Evolutionary conservation across 2,888 invertebrate species (phyloP).

Genomic region (Clunio marinus): DNA sequence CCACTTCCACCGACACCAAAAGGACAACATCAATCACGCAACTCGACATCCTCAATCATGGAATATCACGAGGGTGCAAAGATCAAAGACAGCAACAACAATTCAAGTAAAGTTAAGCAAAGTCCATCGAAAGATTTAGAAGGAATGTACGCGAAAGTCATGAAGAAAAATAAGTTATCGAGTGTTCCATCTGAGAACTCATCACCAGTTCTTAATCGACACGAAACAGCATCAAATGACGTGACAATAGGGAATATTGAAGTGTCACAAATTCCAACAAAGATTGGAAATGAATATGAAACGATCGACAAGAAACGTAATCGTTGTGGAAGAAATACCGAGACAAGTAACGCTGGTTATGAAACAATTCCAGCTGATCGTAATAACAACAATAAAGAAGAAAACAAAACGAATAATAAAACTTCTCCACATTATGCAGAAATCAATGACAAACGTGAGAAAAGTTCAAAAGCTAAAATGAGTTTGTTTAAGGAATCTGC

Average conservation of each 20-base stretch:
- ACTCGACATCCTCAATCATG: constrained; percentile 41
- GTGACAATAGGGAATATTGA: neutral
- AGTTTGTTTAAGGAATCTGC: constrained; percentile 44
- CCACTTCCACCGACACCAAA: constrained; percentile 77
- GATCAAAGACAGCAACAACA: constrained; percentile 33
- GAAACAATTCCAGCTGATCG: constrained; percentile 55
- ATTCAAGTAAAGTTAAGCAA: constrained; percentile 51
- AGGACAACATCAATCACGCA: constrained; percentile 41
- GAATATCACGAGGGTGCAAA: constrained; percentile 28
- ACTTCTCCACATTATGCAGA: constrained; percentile 20
- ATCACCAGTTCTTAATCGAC: constrained; percentile 47
- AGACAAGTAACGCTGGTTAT: constrained; percentile 57
- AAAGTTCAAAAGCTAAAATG: neutral
- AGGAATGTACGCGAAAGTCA: constrained; percentile 79
- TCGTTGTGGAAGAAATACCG: constrained; percentile 51
- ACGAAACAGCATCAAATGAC: constrained; percentile 39
- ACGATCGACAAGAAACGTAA: constrained; percentile 55
- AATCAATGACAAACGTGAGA: constrained; percentile 26
- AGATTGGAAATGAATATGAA: constrained; percentile 58
- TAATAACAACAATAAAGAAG: constrained; percentile 42
- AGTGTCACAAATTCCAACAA: constrained; percentile 39
- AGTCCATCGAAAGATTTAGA: constrained; percentile 70
- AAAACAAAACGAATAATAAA: neutral
- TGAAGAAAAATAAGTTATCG: constrained; percentile 51
- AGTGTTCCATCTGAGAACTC: constrained; percentile 48